Percentiles rank a stretch among this genome's conserved stretches.
These are phyloP conservation scores for Rhagium mordax DNA, from an alignment of 2,888 invertebrate genomes.

Conservation along the genomic window DNA sequence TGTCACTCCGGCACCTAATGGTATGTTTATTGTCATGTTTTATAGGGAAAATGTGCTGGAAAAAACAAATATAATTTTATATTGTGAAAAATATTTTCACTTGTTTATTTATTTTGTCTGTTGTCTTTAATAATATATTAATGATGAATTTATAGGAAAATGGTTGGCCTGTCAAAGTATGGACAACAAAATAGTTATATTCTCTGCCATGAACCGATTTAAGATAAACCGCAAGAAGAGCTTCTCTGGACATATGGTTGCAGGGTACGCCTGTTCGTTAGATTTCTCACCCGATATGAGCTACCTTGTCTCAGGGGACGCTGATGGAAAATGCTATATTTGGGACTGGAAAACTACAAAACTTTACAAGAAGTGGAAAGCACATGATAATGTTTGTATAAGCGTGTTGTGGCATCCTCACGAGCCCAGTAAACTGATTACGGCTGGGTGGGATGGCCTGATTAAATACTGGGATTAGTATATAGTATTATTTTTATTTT, in stretches of 20 bases:
- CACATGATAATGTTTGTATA: constrained; percentile 98
- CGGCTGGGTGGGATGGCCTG: constrained; percentile 98
- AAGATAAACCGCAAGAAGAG: constrained; percentile 98
- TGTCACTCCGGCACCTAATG: constrained; percentile 95
- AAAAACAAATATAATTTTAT: too few species aligned
- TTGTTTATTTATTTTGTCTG: too few species aligned
- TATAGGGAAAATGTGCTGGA: too few species aligned
- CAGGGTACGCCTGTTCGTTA: constrained; percentile 97
- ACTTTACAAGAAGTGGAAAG: constrained; percentile 98
- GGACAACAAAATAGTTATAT: constrained; percentile 99
- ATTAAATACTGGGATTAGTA: constrained; percentile 98
- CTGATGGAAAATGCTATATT: constrained; percentile 98
- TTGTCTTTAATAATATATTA: constrained; percentile 13
- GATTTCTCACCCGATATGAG: constrained; percentile 99
- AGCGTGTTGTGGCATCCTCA: constrained; percentile 98
- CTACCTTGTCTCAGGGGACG: constrained; percentile 98
- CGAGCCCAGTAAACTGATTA: constrained; percentile 97
- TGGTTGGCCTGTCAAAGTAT: constrained; percentile 99
- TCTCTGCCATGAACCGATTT: constrained; percentile 97
- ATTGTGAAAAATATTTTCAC: too few species aligned
- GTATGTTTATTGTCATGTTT: constrained; percentile 65
- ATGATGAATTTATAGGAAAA: constrained; percentile 76
- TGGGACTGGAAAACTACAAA: constrained; percentile 99
- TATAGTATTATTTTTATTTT: not conserved
- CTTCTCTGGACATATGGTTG: constrained; percentile 99